Base-by-base conservation (phyloP, 2,797 vertebrate genomes). In the Trichosurus vulpecula region DNA sequence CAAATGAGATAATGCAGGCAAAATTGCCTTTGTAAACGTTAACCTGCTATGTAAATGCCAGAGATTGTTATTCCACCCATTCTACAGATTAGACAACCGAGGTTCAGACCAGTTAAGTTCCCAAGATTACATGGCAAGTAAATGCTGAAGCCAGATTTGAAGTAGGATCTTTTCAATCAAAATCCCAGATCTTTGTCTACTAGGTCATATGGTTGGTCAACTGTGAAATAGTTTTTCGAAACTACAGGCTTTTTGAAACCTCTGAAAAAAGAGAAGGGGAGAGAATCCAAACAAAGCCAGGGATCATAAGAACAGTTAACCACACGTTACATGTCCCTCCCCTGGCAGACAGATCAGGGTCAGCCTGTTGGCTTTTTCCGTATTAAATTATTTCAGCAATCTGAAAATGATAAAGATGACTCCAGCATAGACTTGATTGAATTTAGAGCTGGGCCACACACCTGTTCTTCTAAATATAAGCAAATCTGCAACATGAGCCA, bases 381-480 rank as follows among this genome's bases (percentile, higher is more conserved):
- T n/a, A 56, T 91, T 96, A 56, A 98, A 61, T 93, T 97, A 96
- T 97, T 96, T 90, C 74, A 95, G 92, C 96, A 96, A 96, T 90
- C 93, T 9, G 91, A 98, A 98, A 97, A 47, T 41, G 51, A 93
- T 91, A 92, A 95, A 96, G 96, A 98, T 97, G 95, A 97, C 93
- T 91, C 95, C 97, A 98, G 93, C 96, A 97, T 96, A 96, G 96
- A 97, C 92, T 95, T 97, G 97, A 97, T 97, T 98, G 98, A 97
- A 98, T 98, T 98, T 98, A 97, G 97, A 97, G 96, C 29, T 11
- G 87, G 91, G 95, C 94, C 97, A 93, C 74, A 98, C 98, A 99
- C 98, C 98, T 99, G 99, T 98, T 99, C 95, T 93, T 98, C 98
- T 98, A 98, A 98, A 98, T 98, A 98, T 98, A 98, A 98, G 91